Conservation (phyloP, 2,888 invertebrate species). For the Cheilosia vulpina region DNA sequence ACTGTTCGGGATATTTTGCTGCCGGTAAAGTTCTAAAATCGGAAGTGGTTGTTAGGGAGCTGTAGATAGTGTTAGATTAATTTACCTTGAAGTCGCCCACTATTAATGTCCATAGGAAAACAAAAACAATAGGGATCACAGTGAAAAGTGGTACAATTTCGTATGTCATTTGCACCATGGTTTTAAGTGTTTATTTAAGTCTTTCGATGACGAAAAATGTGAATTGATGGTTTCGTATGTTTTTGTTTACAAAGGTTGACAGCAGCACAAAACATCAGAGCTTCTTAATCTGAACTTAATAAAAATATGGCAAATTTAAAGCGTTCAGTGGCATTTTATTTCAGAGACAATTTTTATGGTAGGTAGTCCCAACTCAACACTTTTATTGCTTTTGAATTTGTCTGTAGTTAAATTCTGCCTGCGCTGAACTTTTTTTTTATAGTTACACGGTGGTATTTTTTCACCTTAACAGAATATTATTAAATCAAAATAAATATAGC, state of each 20-base stretch:
- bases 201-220: too few relatives aligned
- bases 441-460: too few relatives aligned
- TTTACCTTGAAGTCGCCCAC: conserved; percentile 79
- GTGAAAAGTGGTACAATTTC: conserved; percentile 78
- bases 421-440: too few relatives aligned
- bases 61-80: neutral
- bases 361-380: too few relatives aligned
- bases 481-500: too few relatives aligned
- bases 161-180: conserved; percentile 49
- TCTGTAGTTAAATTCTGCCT: too few relatives aligned
- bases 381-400: too few relatives aligned
- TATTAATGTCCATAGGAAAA: conserved; percentile 80
- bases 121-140: conserved; percentile 80
- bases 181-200: neutral
- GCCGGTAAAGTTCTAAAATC: conserved; percentile 79
- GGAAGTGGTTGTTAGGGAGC: conserved; percentile 73
- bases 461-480: too few relatives aligned
- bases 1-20: conserved; percentile 78
- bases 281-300: too few relatives aligned
- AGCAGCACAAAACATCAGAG: neutral
- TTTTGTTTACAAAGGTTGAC: neutral
- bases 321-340: too few relatives aligned
- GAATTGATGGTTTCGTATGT: neutral
- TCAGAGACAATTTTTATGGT: too few relatives aligned
- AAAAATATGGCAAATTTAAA: too few relatives aligned